Evolutionary conservation across 2,113 vertebrate species (phyloP).

Genomic region (Hippocampus guttulatus): DNA sequence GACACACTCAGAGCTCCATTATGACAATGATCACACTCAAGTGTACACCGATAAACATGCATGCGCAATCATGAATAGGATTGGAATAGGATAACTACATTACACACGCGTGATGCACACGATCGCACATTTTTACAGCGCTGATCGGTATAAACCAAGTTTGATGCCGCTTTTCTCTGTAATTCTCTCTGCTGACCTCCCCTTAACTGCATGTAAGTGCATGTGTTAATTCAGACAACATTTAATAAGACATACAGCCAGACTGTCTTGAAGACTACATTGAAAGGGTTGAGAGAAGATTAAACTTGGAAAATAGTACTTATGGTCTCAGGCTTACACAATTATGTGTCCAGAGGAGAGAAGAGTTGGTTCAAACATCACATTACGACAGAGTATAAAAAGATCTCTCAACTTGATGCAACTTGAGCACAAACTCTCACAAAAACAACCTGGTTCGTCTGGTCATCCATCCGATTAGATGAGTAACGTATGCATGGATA

Average conservation of each 20-base stretch:
- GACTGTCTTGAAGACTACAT: conserved; percentile 66
- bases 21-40: conserved; percentile 53
- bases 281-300: conserved; percentile 73
- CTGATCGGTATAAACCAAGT: conserved; percentile 61
- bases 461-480: not conserved
- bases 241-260: conserved; percentile 70
- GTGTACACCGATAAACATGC: conserved; percentile 36
- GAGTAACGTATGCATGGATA: not conserved
- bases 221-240: conserved; percentile 70
- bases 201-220: conserved; percentile 65
- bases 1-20: conserved; percentile 48
- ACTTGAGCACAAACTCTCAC: not conserved
- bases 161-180: conserved; percentile 52
- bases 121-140: conserved; percentile 16
- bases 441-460: not conserved
- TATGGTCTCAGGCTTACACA: conserved; percentile 57
- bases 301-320: conserved; percentile 68
- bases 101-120: conserved; percentile 26
- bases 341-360: conserved; percentile 49
- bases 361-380: conserved; percentile 22
- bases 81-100: conserved; percentile 30
- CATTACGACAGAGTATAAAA: conserved; percentile 17
- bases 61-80: conserved; percentile 37
- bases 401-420: conserved; percentile 25
- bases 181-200: conserved; percentile 64